These are phyloP conservation scores for Pseudomyrmex dendroicus DNA, from an alignment of 1,140 invertebrate species.

Conservation along the genomic window DNA sequence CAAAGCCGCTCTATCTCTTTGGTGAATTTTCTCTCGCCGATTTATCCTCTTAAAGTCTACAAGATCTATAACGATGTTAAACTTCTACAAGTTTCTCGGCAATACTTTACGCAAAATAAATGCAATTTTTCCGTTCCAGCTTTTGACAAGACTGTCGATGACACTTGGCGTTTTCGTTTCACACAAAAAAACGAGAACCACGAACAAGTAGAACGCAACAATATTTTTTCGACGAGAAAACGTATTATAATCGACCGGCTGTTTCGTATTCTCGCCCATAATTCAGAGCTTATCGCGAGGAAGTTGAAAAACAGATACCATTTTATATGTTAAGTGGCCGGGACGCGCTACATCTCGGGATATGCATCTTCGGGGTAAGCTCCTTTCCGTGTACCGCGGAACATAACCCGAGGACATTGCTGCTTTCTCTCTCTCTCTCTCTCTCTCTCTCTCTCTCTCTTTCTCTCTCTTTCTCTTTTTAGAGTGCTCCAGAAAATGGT, in stretches of 20 bases:
- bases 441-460: too few species aligned
- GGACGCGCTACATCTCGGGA: conserved; percentile 34
- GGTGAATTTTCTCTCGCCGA: background rate
- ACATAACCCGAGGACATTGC: conserved; percentile 66
- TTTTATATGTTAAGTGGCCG: conserved; percentile 66
- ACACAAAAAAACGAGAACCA: background rate
- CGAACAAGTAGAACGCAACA: background rate
- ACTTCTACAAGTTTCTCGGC: background rate
- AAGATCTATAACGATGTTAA: background rate
- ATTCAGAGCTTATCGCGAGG: conserved; percentile 59
- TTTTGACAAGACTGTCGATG: conserved; percentile 7
- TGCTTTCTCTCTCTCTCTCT: background rate
- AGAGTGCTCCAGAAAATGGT: conserved; percentile 45
- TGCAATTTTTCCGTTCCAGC: background rate
- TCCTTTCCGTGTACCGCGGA: conserved; percentile 70
- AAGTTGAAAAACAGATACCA: conserved; percentile 64
- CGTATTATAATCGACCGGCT: conserved; percentile 32
- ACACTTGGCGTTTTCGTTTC: background rate
- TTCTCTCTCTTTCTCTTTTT: too few species aligned
- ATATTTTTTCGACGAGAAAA: background rate
- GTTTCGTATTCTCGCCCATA: conserved; percentile 33
- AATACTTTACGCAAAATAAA: conserved; percentile 16
- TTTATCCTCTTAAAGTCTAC: conserved; percentile 3
- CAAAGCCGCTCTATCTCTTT: background rate
- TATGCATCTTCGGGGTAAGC: conserved; percentile 70